phyloP scores from a whole-genome alignment of 2,113 vertebrate genomes.

The Tiliqua scincoides region DNA sequence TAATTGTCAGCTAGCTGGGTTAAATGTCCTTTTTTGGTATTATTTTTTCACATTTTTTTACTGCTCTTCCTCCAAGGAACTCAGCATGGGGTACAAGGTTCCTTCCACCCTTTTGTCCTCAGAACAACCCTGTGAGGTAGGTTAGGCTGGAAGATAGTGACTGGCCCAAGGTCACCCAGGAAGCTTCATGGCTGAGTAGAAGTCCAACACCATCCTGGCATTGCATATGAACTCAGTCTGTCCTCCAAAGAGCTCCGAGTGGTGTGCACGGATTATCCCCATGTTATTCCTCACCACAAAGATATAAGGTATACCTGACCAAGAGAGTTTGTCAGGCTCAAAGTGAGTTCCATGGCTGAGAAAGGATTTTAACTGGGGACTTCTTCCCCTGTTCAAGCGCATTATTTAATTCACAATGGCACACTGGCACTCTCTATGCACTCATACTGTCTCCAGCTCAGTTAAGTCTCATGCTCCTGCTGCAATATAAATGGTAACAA shows the following conservation, averaged over 20 bases:
- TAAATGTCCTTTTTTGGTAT: no score
- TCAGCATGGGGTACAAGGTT: no score
- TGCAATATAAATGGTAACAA: conserved; percentile 33
- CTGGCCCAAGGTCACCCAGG: background rate
- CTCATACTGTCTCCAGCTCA: background rate
- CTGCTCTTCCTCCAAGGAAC: background rate
- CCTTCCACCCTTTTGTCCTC: background rate
- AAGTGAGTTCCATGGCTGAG: background rate
- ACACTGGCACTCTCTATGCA: background rate
- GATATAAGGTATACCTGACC: background rate
- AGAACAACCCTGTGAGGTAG: no score
- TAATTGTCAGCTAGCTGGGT: background rate
- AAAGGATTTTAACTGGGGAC: background rate
- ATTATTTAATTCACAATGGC: background rate
- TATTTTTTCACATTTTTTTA: no score
- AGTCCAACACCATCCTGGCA: no score
- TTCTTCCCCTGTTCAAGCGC: background rate
- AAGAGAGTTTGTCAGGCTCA: background rate
- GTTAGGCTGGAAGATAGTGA: background rate
- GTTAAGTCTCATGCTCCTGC: background rate
- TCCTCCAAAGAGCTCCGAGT: background rate
- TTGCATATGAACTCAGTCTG: background rate
- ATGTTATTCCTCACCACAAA: no score
- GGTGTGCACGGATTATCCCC: background rate
- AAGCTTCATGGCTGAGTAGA: background rate